Conservation (phyloP, 2,797 vertebrate genomes). For the Alcedo atthis region DNA sequence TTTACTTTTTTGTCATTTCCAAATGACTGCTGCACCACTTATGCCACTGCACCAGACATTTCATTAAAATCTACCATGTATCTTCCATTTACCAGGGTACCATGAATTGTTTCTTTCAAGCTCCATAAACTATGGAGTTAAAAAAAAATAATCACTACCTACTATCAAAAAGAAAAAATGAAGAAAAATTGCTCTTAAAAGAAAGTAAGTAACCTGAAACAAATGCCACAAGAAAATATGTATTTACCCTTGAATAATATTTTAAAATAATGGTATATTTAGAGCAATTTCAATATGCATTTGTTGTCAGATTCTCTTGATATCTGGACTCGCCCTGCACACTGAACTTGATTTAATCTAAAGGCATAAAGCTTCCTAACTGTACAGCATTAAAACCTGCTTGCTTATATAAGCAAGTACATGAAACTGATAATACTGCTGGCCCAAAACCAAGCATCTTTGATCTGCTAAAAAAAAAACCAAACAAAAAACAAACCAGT, state of each 20-base stretch:
- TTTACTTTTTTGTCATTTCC: background rate
- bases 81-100: background rate
- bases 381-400: background rate
- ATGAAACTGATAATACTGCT: background rate
- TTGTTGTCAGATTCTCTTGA: background rate
- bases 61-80: conserved; percentile 1
- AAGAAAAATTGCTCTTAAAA: background rate
- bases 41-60: background rate
- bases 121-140: background rate
- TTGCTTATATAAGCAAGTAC: background rate
- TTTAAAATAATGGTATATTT: background rate
- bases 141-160: conserved; percentile 19
- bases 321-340: background rate
- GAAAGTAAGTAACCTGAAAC: background rate
- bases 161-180: background rate
- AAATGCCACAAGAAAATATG: background rate
- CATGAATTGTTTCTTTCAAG: background rate
- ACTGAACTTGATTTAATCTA: background rate
- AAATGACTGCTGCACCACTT: background rate
- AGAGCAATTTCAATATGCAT: background rate
- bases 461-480: background rate
- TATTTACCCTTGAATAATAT: background rate
- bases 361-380: background rate
- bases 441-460: background rate
- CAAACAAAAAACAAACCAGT: background rate